Evolutionary conservation across 2,113 vertebrate genomes (phyloP).

Genomic region (Microcebus murinus): DNA sequence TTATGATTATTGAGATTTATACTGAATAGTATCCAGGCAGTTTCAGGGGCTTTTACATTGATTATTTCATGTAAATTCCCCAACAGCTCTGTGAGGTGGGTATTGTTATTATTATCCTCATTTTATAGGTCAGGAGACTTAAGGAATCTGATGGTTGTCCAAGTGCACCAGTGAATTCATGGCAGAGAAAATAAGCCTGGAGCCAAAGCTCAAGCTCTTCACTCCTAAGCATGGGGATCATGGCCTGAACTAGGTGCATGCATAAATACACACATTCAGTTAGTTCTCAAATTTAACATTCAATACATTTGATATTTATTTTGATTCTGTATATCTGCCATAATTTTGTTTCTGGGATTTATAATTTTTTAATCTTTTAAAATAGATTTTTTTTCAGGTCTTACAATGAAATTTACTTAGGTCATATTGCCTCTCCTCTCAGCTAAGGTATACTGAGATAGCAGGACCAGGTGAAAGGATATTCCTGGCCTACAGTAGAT

Average conservation of each 20-base stretch:
- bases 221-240: not conserved
- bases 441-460: not conserved
- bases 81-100: not conserved
- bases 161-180: not conserved
- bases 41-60: not conserved
- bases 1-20: not conserved
- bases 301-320: not conserved
- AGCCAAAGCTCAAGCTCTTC: not conserved
- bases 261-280: not conserved
- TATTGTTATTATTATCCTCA: not conserved
- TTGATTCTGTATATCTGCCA: not conserved
- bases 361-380: not conserved
- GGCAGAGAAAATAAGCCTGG: not conserved
- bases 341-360: not conserved
- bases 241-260: not conserved
- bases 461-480: not conserved
- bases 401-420: not conserved
- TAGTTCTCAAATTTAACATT: not conserved
- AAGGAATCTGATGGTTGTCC: not conserved
- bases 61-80: not conserved
- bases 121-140: not conserved
- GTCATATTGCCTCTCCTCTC: not conserved
- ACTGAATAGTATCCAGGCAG: not conserved
- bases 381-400: not conserved
- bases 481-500: not conserved